phyloP scores from a whole-genome alignment of 2,888 invertebrate species.

The Stictocephala bisonia region DNA sequence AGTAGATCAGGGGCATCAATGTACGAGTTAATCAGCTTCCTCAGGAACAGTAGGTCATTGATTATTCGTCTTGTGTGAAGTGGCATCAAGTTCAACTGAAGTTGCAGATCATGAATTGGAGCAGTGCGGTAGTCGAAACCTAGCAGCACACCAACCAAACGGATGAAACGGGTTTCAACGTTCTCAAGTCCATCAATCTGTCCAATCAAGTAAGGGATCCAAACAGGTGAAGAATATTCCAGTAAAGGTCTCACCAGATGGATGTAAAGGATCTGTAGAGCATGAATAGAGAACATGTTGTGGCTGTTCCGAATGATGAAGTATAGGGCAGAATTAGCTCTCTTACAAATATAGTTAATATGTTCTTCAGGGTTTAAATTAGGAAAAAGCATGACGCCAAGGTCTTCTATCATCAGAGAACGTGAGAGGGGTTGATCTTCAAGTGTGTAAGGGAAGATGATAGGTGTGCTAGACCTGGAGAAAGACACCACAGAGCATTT shows the following conservation, averaged over 20 bases:
- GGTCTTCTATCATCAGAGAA: not conserved
- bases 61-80: not conserved
- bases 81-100: conserved; percentile 3
- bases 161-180: not conserved
- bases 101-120: no score
- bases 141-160: no score
- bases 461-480: no score
- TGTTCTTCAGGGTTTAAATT: conserved; percentile 1
- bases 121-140: no score
- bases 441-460: no score
- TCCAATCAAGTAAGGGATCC: not conserved
- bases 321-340: no score
- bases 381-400: no score
- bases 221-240: conserved; percentile 1
- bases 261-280: not conserved
- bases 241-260: not conserved
- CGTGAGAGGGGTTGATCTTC: not conserved
- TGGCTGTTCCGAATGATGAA: not conserved
- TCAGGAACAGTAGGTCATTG: not conserved
- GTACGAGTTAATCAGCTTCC: not conserved
- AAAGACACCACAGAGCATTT: not conserved
- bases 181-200: not conserved
- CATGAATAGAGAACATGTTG: not conserved
- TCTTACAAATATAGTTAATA: conserved; percentile 1
- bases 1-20: not conserved